These are phyloP conservation scores for Tiliacea citrago DNA, from an alignment of 2,888 invertebrate species.

Conservation along the genomic window DNA sequence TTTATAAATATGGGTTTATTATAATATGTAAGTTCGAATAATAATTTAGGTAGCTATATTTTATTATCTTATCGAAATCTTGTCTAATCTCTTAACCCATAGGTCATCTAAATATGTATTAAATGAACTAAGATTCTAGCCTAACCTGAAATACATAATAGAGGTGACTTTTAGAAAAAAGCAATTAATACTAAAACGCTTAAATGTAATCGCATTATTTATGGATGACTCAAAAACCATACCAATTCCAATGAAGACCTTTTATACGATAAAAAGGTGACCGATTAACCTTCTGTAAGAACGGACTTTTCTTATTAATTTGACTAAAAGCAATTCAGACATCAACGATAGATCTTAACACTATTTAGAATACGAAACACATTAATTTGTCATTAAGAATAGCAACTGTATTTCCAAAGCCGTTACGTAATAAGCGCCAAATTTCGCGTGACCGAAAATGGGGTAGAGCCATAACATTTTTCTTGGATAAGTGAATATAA, in stretches of 20 bases:
- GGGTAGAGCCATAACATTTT: constrained; percentile 64
- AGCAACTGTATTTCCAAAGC: constrained; percentile 48
- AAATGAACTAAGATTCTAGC: constrained; percentile 14
- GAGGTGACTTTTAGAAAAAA: constrained; percentile 28
- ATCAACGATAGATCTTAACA: constrained; percentile 30
- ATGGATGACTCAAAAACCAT: constrained; percentile 43
- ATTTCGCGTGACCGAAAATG: constrained; percentile 69
- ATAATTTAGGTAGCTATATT: constrained; percentile 35
- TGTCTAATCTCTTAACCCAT: constrained; percentile 25
- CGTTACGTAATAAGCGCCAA: constrained; percentile 57
- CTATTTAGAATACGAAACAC: constrained; percentile 22
- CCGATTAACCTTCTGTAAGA: constrained; percentile 49
- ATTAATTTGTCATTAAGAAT: constrained; percentile 54
- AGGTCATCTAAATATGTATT: constrained; percentile 19
- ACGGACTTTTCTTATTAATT: constrained; percentile 42
- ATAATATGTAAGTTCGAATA: background rate
- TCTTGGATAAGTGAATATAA: constrained; percentile 68
- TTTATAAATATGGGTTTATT: background rate
- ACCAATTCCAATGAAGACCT: constrained; percentile 42
- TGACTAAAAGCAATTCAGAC: constrained; percentile 42
- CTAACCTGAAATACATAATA: constrained; percentile 21
- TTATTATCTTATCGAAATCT: constrained; percentile 44
- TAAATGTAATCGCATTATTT: constrained; percentile 52
- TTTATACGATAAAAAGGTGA: constrained; percentile 48
- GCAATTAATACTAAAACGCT: constrained; percentile 43